Evolutionary conservation across 2,888 invertebrate species (phyloP), one percentile per base, ranked within the genome.

Genomic region (Epinotia demarniana): DNA sequence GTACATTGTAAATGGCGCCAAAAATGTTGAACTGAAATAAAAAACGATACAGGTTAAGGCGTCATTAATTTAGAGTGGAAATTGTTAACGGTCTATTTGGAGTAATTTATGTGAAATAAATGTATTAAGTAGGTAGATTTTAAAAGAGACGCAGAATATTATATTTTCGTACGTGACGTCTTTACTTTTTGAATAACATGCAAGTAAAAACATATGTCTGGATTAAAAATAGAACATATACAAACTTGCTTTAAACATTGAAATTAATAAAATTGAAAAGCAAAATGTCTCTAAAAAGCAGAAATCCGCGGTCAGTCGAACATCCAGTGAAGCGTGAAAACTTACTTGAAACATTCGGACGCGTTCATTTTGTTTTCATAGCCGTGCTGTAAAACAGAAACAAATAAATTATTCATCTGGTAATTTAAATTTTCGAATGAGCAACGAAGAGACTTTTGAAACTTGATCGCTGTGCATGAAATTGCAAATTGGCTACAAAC

Each of bases 1-100:
- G 81, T 95, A 95, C 78, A 94, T 94, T 78, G 95, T 93, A 78
- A 95, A 95, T 78, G 95, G 94, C 83, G 95, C 94, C 81, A 96
- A 87, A 87, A 96, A 94, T 77, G 95, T 95, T 78, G 93, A 87
- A 81, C 95, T 95, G 91, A 81, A 94, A 75, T 74, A 72, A 72
- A 72, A 75, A 71, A 75, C 64, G 70, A 75, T 75, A 72, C 67
- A 72, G 60, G 75, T 75, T 75, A 61, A 67, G 55, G 75, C 72
- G 72, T 72, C 72, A 67, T 75, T 71, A 75, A 75, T 67, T 72
- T 75, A 75, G 61, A 67, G 67, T 55, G 71, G 46, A 61, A 72
- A 75, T 75, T 63, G 68, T 63, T 69, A 57, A 63, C 27, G 63
- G 49, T 18, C 64, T 53, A 70, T 75, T 55, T 43, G 23, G 53